A percentile compares a stretch with the other conserved stretches of the same genome.
Conservation (phyloP, 1,140 invertebrate genomes). For the Drosophila hydei region DNA sequence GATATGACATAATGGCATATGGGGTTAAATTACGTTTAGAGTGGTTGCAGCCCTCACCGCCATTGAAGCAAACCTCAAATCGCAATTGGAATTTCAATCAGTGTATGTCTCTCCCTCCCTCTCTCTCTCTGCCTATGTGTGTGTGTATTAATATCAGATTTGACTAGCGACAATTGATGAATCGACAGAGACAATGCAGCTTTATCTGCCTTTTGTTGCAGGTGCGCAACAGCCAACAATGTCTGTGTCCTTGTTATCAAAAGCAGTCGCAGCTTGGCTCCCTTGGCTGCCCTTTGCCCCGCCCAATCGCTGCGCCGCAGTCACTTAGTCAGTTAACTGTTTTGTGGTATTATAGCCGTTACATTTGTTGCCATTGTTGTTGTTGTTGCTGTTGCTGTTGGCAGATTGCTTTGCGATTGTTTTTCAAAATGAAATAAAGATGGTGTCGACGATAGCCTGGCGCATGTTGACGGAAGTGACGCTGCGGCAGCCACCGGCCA, state of each 20-base stretch:
- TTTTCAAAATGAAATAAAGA: slow-evolving; percentile 64
- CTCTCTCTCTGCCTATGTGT: too few relatives aligned
- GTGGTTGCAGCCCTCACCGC: slow-evolving; percentile 27
- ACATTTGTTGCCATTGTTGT: slow-evolving; percentile 52
- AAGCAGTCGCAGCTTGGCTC: background rate
- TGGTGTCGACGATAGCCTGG: slow-evolving; percentile 65
- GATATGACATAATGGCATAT: slow-evolving; percentile 33
- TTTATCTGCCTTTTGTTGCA: slow-evolving; percentile 29
- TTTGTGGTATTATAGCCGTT: slow-evolving; percentile 59
- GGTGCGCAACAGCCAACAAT: slow-evolving; percentile 28
- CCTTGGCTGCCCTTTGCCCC: background rate
- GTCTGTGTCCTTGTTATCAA: slow-evolving; percentile 5
- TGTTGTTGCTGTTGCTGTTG: slow-evolving; percentile 50
- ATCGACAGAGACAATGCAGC: slow-evolving; percentile 23
- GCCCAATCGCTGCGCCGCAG: slow-evolving; percentile 18
- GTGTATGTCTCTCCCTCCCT: background rate
- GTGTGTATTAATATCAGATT: slow-evolving; percentile 12
- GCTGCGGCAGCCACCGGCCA: slow-evolving; percentile 25
- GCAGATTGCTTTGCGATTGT: slow-evolving; percentile 73
- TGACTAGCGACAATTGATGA: slow-evolving; percentile 28
- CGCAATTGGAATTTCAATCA: slow-evolving; percentile 30
- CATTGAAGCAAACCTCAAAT: slow-evolving; percentile 19
- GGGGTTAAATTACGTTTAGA: slow-evolving; percentile 42
- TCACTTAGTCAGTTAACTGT: slow-evolving; percentile 72
- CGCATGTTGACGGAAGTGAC: slow-evolving; percentile 63